Conservation (phyloP, 2,888 invertebrate genomes). For the Acrocera orbiculus region DNA sequence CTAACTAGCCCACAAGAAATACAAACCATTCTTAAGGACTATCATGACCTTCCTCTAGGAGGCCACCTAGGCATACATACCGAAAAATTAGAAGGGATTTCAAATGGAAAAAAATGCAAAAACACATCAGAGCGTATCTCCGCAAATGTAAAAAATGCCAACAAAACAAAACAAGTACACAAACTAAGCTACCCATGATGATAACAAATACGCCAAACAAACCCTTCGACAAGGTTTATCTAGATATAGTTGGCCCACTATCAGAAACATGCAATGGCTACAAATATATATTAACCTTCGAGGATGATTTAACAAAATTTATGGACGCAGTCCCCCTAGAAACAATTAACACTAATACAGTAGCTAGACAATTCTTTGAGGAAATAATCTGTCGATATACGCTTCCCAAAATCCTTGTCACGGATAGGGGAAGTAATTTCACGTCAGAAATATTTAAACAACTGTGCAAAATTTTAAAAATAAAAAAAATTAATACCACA, state of each 20-base stretch:
- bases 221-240: conserved; percentile 5
- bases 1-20: too few relatives aligned
- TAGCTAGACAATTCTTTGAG: not conserved
- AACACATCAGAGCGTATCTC: too few relatives aligned
- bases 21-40: too few relatives aligned
- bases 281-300: conserved; percentile 1
- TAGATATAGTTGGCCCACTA: conserved; percentile 5
- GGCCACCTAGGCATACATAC: not conserved
- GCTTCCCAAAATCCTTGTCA: conserved; percentile 1
- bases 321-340: not conserved
- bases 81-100: too few relatives aligned
- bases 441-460: not conserved
- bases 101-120: too few relatives aligned
- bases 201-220: conserved; percentile 1
- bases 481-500: too few relatives aligned
- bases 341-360: not conserved
- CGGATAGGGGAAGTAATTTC: conserved; percentile 6
- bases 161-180: not conserved
- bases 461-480: too few relatives aligned
- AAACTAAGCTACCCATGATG: not conserved
- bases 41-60: too few relatives aligned
- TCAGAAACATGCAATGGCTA: not conserved
- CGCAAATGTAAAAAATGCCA: not conserved
- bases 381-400: not conserved
- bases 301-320: conserved; percentile 4